Percentiles rank a stretch among this genome's conserved stretches.
phyloP scores from a whole-genome alignment of 2,797 vertebrate species.

The Hapalemur alaotrensis region DNA sequence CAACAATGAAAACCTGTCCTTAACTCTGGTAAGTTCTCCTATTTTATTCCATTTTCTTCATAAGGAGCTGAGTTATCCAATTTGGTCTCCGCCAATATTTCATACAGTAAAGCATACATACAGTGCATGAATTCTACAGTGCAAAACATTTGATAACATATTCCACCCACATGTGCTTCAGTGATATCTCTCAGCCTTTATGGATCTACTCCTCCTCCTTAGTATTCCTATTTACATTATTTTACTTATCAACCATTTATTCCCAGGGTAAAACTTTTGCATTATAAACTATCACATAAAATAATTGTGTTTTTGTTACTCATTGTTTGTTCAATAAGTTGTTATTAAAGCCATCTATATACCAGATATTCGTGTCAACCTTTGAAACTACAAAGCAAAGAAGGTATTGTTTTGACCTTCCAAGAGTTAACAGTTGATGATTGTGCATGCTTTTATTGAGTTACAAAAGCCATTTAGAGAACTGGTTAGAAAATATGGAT shows the following conservation, averaged over 20 bases:
- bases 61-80: background rate
- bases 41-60: background rate
- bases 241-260: background rate
- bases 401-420: background rate
- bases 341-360: background rate
- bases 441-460: background rate
- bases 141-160: background rate
- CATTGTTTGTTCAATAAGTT: background rate
- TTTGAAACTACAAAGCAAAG: background rate
- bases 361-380: background rate
- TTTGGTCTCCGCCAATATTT: background rate
- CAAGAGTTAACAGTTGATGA: background rate
- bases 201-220: background rate
- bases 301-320: background rate
- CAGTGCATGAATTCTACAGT: background rate
- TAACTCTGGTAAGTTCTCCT: background rate
- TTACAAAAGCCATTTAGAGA: background rate
- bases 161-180: background rate
- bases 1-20: background rate
- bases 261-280: background rate
- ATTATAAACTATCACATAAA: background rate
- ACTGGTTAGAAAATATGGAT: background rate
- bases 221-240: background rate
- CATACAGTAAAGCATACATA: background rate
- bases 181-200: background rate